Base-by-base conservation (phyloP, 2,888 invertebrate species). In the Sthenelais limicola region DNA sequence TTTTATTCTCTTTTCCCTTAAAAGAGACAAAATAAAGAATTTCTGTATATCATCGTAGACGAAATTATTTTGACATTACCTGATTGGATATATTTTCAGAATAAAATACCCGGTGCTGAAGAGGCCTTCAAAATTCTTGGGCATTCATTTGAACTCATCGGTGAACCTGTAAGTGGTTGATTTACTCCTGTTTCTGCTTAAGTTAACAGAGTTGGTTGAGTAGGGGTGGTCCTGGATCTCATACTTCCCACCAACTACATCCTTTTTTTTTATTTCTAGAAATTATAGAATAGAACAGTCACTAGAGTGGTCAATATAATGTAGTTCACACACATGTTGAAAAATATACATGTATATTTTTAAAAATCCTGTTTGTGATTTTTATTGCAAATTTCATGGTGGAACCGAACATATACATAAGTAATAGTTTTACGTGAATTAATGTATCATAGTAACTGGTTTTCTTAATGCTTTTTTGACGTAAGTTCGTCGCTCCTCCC, bases 61-160 rank as follows among this genome's bases (percentile, higher is more conserved):
- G n/a, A n/a, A n/a, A n/a, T n/a, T n/a, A n/a, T n/a, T n/a, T n/a
- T n/a, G n/a, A n/a, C n/a, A 43, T 43, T 51, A 51, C 21, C 24
- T n/a, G 9, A 24, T 51, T 51, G 9, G n/a, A 58, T 58, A 52
- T 73, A 0, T 33, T 81, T 81, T 7, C 80, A 88, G 89, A 97
- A 97, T 88, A 94, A 93, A 84, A 95, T 95, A 86, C 94, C 96
- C 3, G 97, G 97, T 35, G 96, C 97, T 0, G 97, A 97, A 85
- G 97, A 97, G 88, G 96, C 97, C 47, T 97, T 97, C 88, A 97
- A 97, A 89, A 96, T 97, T 85, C 90, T 97, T 79, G 96, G 95
- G 82, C 94, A 96, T 85, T 97, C 97, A 7, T 97, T 97, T 88
- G 96, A 97, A 87, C 92, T 96, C 85, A 95, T 97, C 81, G 96